Percentiles rank a stretch among this genome's conserved stretches.
Conservation (phyloP, 2,797 vertebrate genomes). For the Danionella dracula region DNA sequence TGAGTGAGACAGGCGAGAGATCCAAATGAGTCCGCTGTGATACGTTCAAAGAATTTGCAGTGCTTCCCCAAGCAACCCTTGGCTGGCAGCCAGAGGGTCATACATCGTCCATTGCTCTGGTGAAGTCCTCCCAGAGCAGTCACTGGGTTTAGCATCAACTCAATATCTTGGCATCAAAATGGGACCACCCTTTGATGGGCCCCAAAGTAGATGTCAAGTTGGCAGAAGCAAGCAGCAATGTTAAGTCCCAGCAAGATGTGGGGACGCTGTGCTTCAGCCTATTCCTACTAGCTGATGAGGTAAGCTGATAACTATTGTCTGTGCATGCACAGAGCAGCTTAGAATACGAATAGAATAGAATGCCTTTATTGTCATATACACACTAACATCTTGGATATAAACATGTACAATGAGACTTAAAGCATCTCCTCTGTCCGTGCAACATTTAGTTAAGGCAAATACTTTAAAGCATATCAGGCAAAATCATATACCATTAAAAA, state of each 20-base stretch:
- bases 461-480: no score
- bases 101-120: conserved; percentile 79
- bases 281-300: conserved; percentile 91
- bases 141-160: conserved; percentile 85
- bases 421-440: no score
- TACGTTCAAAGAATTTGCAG: conserved; percentile 84
- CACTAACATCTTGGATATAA: no score
- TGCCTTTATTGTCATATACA: no score
- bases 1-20: conserved; percentile 51
- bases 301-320: conserved; percentile 52
- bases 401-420: no score
- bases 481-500: no score
- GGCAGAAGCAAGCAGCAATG: conserved; percentile 91
- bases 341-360: no score
- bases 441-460: no score
- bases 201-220: conserved; percentile 92
- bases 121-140: conserved; percentile 84
- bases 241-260: conserved; percentile 94
- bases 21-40: conserved; percentile 73
- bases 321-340: no score
- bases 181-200: conserved; percentile 85
- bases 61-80: conserved; percentile 64
- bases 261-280: conserved; percentile 87
- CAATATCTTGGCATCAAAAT: conserved; percentile 89
- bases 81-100: conserved; percentile 62